Conservation (phyloP, 2,888 invertebrate species). For the Coelinius sp. region DNA sequence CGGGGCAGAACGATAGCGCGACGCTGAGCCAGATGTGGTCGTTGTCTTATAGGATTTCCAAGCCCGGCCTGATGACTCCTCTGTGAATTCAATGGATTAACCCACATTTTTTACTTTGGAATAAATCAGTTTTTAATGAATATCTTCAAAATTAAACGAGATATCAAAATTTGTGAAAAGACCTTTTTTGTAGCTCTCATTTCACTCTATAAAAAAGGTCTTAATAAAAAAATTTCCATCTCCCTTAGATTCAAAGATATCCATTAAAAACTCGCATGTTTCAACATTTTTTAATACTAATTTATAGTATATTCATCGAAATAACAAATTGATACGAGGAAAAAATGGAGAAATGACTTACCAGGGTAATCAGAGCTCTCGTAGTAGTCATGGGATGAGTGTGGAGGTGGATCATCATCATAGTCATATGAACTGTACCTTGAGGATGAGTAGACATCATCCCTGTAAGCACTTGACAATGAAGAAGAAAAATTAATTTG, state of each 20-base stretch:
- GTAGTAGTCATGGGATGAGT: constrained; percentile 71
- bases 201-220: too few species aligned
- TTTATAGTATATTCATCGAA: too few species aligned
- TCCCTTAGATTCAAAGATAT: too few species aligned
- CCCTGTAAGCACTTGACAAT: constrained; percentile 48
- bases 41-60: constrained; percentile 75
- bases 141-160: too few species aligned
- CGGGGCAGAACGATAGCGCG: constrained; percentile 75
- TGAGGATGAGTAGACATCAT: constrained; percentile 60
- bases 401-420: constrained; percentile 64
- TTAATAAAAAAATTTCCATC: too few species aligned
- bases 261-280: background rate
- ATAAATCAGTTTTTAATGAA: background rate
- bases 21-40: constrained; percentile 72
- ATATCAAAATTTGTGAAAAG: too few species aligned
- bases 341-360: constrained; percentile 52
- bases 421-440: constrained; percentile 66
- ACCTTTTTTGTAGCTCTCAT: too few species aligned
- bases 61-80: constrained; percentile 73
- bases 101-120: constrained; percentile 44
- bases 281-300: too few species aligned
- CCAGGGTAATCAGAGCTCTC: constrained; percentile 71
- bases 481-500: too few species aligned
- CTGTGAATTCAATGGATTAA: constrained; percentile 71
- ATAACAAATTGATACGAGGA: background rate